Evolutionary conservation across 2,888 invertebrate species (phyloP).

Genomic region (Diarsia dahlii): DNA sequence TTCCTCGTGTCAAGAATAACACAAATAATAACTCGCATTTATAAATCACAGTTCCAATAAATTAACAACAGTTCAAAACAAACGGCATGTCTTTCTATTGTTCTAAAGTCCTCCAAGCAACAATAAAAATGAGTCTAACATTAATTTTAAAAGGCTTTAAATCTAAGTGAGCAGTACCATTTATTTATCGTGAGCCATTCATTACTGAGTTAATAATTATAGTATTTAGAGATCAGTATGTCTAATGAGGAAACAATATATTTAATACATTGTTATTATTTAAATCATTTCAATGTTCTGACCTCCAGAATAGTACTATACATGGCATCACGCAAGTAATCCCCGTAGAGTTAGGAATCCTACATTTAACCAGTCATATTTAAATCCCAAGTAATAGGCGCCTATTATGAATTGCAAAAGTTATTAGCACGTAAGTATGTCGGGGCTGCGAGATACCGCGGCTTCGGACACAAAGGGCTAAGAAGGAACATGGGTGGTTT

Average conservation of each 20-base stretch:
- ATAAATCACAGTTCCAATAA: conserved; percentile 2
- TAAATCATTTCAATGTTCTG: neutral
- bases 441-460: too few relatives aligned
- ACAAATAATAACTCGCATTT: neutral
- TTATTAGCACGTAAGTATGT: too few relatives aligned
- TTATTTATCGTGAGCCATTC: conserved; percentile 13
- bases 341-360: neutral
- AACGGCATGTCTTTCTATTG: conserved; percentile 16
- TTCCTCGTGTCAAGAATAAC: neutral
- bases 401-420: too few relatives aligned
- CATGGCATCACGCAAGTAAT: neutral
- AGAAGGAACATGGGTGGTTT: too few relatives aligned
- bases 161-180: neutral
- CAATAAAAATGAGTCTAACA: conserved; percentile 7
- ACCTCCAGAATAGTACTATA: neutral
- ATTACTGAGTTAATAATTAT: conserved; percentile 26
- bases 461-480: too few relatives aligned
- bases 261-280: neutral
- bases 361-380: neutral
- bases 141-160: conserved; percentile 21
- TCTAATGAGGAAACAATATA: conserved; percentile 14
- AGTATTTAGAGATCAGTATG: conserved; percentile 1
- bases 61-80: neutral
- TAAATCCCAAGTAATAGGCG: neutral
- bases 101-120: conserved; percentile 12